These are phyloP conservation scores for Aricia agestis DNA, from an alignment of 1,140 invertebrate genomes.

Conservation along the genomic window DNA sequence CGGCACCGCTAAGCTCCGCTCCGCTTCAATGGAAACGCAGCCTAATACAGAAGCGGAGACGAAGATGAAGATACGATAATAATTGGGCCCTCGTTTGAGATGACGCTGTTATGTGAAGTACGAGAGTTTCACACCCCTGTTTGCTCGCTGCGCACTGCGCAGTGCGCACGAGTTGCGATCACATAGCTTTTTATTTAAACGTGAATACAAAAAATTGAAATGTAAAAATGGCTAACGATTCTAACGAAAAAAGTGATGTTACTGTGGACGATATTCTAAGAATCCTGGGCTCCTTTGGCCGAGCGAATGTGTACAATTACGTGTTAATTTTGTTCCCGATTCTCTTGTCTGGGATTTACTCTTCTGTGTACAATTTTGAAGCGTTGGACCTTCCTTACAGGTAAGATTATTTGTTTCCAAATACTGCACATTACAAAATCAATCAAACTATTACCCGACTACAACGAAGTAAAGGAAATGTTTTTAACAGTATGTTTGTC, in stretches of 20 bases:
- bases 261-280: conserved; percentile 63
- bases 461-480: too few species aligned
- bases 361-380: conserved; percentile 68
- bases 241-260: conserved; percentile 36
- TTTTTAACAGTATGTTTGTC: too few species aligned
- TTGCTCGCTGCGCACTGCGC: not conserved
- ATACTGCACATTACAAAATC: not conserved
- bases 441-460: too few species aligned
- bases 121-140: too few species aligned
- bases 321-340: conserved; percentile 61
- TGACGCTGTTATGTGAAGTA: too few species aligned
- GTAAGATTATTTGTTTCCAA: conserved; percentile 32
- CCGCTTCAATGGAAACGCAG: too few species aligned
- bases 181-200: not conserved
- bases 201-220: not conserved
- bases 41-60: too few species aligned
- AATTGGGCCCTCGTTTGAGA: too few species aligned
- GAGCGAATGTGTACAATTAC: conserved; percentile 58
- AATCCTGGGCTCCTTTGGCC: conserved; percentile 57
- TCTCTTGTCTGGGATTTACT: conserved; percentile 61
- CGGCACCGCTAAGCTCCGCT: too few species aligned
- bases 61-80: too few species aligned
- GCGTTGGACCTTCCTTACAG: conserved; percentile 64
- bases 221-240: not conserved
- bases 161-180: not conserved